Base-by-base conservation (phyloP, 2,113 vertebrate genomes). In the Dunckerocampus dactyliophorus region DNA sequence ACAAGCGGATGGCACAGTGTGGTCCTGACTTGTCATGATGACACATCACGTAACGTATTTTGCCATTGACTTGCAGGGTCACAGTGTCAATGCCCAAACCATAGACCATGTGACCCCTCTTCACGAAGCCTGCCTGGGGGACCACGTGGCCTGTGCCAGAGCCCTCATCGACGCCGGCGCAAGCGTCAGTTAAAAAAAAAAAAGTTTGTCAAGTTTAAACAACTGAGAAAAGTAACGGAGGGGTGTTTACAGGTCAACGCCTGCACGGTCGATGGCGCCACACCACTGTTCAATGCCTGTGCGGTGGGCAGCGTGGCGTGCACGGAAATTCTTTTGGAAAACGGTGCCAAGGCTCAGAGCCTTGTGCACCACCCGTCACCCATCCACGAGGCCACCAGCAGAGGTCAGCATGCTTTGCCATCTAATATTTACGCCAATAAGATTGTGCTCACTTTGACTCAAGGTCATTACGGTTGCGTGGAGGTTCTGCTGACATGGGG, bases 71-170 rank as follows among this genome's bases (percentile, higher is more conserved):
- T 6, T 43, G 39, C 88, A 98, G 96, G 96, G 96, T 65, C 95
- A 95, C 82, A 95, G 90, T 74, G 94, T 96, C 34, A 94, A 98
- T 73, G 93, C 91, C 6, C 85, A 95, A 55, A 99, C 96, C 6
- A 93, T 98, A 75, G 95, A 98, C 84, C 94, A 96, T 39, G 89
- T 97, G 66, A 95, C 94, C 37, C 96, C 95, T 4, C 82, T 99
- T 59, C 96, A 99, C 1, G 95, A 99, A 74, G 95, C 95, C 72
- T 98, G 95, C 78, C 84, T 95, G 10, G 95, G 93, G 67, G 92
- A 93, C 76, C 95, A 98, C 0, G 93, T 91, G 6, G 90, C 92
- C 9, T 99, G 96, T 81, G 93, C 93, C 62, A 89, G 93, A 78
- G 92, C 91, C 28, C 94, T 99, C 59, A 92, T 98, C 34, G 92